Evolutionary conservation across 2,797 vertebrate genomes (phyloP).

Genomic region (Sebastolobus alascanus): DNA sequence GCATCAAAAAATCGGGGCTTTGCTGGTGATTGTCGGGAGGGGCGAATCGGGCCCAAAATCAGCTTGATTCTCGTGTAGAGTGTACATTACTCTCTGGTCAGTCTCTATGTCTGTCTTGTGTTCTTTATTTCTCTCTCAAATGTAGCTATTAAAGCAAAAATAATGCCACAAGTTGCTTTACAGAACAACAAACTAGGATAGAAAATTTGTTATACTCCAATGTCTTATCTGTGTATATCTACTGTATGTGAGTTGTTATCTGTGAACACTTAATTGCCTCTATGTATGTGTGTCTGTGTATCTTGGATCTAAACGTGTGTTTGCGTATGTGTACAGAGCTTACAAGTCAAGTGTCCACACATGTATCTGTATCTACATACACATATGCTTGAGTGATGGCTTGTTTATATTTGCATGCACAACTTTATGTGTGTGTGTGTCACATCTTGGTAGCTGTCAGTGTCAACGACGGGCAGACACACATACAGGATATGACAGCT

Average conservation of each 20-base stretch:
- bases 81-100: background rate
- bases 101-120: background rate
- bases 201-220: background rate
- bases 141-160: background rate
- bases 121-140: background rate
- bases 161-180: background rate
- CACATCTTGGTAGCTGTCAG: slow-evolving; percentile 56
- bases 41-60: too few relatives aligned
- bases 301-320: background rate
- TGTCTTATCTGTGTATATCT: background rate
- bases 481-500: slow-evolving; percentile 69
- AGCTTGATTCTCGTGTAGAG: too few relatives aligned
- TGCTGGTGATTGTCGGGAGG: too few relatives aligned
- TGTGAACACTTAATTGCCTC: background rate
- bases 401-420: slow-evolving; percentile 36
- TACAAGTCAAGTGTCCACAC: background rate
- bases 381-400: slow-evolving; percentile 24
- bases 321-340: background rate
- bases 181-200: background rate
- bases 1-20: too few relatives aligned
- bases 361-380: background rate
- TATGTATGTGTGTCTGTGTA: background rate
- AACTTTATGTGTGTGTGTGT: slow-evolving; percentile 18
- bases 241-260: background rate
- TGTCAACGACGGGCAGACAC: slow-evolving; percentile 46